Percentiles rank a stretch among this genome's conserved stretches.
Evolutionary conservation across 2,797 vertebrate species (phyloP).

Genomic region (Syngnathus rostellatus): DNA sequence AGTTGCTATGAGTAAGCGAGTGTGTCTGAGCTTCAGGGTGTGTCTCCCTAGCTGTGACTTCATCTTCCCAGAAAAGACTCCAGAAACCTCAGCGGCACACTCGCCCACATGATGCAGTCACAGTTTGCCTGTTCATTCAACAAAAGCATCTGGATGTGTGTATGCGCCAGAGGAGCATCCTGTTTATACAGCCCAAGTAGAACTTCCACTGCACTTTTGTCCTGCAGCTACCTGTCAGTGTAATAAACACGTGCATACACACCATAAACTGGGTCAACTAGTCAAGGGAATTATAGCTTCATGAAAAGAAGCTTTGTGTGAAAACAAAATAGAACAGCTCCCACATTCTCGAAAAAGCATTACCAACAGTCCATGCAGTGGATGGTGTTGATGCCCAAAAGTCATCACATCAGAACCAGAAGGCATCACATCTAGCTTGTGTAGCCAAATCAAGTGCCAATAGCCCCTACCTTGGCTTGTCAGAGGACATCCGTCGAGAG

Average conservation of each 20-base stretch:
- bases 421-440: not conserved
- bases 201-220: not conserved
- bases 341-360: conserved; percentile 14
- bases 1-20: not conserved
- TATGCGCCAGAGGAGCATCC: conserved; percentile 25
- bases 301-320: conserved; percentile 52
- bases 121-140: conserved; percentile 18
- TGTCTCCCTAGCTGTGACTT: conserved; percentile 55
- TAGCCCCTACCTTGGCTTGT: conserved; percentile 37
- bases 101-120: conserved; percentile 20
- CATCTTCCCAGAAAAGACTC: conserved; percentile 45
- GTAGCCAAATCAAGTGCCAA: not conserved
- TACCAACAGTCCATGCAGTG: conserved; percentile 16
- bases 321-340: conserved; percentile 29
- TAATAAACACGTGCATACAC: not conserved
- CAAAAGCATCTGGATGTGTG: conserved; percentile 16
- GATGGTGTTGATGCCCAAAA: conserved; percentile 9
- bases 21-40: conserved; percentile 36
- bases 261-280: conserved; percentile 18
- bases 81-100: conserved; percentile 29
- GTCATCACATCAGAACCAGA: conserved; percentile 21
- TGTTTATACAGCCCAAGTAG: conserved; percentile 34
- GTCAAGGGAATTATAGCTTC: conserved; percentile 25
- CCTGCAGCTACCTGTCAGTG: not conserved
- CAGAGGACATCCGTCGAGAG: conserved; percentile 13